Base-by-base conservation (phyloP, 2,113 vertebrate genomes). In the Tiliqua scincoides region DNA sequence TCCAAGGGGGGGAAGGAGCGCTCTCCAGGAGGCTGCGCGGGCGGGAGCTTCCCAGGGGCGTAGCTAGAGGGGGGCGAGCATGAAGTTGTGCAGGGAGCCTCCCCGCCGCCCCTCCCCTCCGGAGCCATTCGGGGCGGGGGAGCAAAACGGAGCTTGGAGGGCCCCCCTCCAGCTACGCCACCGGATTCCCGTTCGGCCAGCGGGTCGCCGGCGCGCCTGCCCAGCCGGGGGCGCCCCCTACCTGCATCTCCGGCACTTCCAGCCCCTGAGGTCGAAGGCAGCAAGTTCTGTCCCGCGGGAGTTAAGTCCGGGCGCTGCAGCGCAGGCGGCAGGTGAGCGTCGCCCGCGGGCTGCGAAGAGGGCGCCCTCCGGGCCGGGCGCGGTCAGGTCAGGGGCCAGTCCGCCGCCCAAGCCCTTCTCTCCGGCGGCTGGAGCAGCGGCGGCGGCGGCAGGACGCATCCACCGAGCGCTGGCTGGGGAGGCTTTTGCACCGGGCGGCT, bases 301-400 rank as follows among this genome's bases (percentile, higher is more conserved):
- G 35, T 59, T 7, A 5, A 30, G 61, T 67, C 73, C 82, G 62
- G 75, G 72, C 25, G 73, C 17, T 12, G 32, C n/a, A n/a, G n/a
- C 25, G 23, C 54, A 57, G 48, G 88, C 83, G 25, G 85, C 90
- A 89, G 88, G 88, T 91, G 90, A 86, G 81, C 35, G 54, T 32
- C 52, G 86, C 30, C 59, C 61, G 17, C 1, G 9, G 59, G 21
- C 67, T 9, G 48, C 35, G 20, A 3, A 62, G 40, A 52, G 23
- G 52, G 61, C 59, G 71, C 10, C 11, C 63, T n/a, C n/a, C n/a
- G n/a, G 23, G 59, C 21, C 79, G n/a, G 74, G 63, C 79, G 78
- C 78, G 82, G 84, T 68, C 86, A 40, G 74, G 84, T 65, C 85
- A 7, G 83, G 48, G 62, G 87, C 48, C 79, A 43, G 43, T 83